Conservation (phyloP, 2,797 vertebrate genomes). For the Cossypha dichroa region DNA sequence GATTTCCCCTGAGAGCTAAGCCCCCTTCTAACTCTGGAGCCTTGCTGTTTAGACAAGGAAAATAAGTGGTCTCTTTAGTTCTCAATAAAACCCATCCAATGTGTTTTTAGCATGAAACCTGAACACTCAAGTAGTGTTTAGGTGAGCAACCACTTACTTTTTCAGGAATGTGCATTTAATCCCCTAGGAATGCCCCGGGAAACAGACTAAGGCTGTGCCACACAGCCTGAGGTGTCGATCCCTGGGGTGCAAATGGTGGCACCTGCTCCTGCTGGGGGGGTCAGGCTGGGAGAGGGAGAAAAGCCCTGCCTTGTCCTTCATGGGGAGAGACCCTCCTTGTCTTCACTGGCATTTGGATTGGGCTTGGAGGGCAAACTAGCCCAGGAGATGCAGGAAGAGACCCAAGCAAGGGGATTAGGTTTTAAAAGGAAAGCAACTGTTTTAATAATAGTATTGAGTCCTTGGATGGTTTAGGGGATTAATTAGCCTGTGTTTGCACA, state of each 20-base stretch:
- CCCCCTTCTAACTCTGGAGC: not conserved
- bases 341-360: not conserved
- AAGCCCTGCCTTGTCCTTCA: not conserved
- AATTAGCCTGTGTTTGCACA: slow-evolving; percentile 4
- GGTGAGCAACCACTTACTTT: not conserved
- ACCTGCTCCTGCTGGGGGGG: fast-evolving
- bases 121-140: slow-evolving; percentile 47
- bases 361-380: not conserved
- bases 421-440: slow-evolving; percentile 56
- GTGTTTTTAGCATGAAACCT: not conserved
- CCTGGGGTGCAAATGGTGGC: not conserved
- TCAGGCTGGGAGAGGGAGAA: not conserved
- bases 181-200: not conserved
- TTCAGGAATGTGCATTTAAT: slow-evolving; percentile 58
- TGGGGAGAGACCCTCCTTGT: not conserved
- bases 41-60: not conserved
- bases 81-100: not conserved
- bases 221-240: fast-evolving
- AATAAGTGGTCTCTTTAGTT: not conserved
- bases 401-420: slow-evolving; percentile 38
- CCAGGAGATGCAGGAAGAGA: not conserved
- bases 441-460: slow-evolving; percentile 60
- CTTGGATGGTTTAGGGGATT: slow-evolving; percentile 51
- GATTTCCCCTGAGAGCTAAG: not conserved
- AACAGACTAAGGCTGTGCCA: not conserved